Evolutionary conservation across 2,113 vertebrate genomes (phyloP).

Genomic region (Craseonycteris thonglongyai): DNA sequence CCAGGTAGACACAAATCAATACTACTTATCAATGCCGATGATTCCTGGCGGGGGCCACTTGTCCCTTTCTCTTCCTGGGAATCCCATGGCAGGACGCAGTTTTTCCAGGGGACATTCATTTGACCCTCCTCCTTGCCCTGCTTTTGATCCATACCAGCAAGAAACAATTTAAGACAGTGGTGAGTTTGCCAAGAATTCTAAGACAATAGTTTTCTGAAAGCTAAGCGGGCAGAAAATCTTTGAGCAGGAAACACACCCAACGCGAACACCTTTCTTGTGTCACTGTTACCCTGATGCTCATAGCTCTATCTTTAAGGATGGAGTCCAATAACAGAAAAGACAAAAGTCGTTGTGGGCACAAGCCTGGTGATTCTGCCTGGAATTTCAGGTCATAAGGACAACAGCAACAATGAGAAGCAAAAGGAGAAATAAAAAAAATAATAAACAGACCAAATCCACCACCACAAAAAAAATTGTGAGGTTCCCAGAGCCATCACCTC

Average conservation of each 20-base stretch:
- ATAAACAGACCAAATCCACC: neutral
- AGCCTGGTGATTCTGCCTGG: neutral
- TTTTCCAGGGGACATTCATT: neutral
- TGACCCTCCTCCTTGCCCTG: neutral
- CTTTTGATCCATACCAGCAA: neutral
- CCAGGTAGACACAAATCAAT: neutral
- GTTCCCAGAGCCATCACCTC: neutral
- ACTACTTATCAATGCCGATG: neutral
- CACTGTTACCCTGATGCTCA: neutral
- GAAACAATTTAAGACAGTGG: neutral
- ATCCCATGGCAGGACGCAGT: neutral
- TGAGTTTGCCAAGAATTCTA: neutral
- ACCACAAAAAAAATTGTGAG: neutral
- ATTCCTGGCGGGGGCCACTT: neutral
- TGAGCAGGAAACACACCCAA: neutral
- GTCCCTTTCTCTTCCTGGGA: constrained; percentile 21
- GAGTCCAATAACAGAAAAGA: too few relatives aligned
- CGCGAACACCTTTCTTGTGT: neutral
- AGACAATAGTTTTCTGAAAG: neutral
- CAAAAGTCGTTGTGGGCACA: neutral
- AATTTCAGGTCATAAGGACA: neutral
- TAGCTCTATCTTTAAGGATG: neutral
- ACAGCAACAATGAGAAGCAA: neutral
- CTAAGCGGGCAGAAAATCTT: neutral
- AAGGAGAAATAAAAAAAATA: neutral